Evolutionary conservation across 2,113 vertebrate species (phyloP).

Genomic region (Cephalopholis sonnerati): DNA sequence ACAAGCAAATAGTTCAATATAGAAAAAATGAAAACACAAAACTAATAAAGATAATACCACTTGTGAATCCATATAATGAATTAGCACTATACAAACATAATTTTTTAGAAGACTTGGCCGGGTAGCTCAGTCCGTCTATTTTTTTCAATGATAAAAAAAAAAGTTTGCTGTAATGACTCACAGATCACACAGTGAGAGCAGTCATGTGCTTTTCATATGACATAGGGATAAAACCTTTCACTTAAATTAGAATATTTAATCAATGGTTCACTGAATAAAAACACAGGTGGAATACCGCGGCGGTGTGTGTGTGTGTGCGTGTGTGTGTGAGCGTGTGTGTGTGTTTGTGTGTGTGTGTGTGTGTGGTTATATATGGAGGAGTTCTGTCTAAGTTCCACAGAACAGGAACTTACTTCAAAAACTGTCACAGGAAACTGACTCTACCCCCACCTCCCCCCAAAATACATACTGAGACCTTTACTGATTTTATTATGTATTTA

Average conservation of each 20-base stretch:
- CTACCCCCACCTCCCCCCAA: conserved; percentile 19
- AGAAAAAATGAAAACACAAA: not conserved
- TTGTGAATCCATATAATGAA: not conserved
- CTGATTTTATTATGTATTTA: not conserved
- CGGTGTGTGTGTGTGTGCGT: not conserved
- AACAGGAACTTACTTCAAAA: conserved; percentile 79
- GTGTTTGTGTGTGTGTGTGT: conserved; percentile 9
- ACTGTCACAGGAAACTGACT: conserved; percentile 71
- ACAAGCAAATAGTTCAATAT: not conserved
- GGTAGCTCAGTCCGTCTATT: not conserved
- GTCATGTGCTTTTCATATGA: conserved; percentile 63
- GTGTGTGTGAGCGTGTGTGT: not conserved
- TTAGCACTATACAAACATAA: not conserved
- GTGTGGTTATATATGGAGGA: conserved; percentile 59
- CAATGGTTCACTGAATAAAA: conserved; percentile 67
- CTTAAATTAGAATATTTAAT: conserved; percentile 57
- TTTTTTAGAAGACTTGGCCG: not conserved
- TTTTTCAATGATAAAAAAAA: conserved; percentile 3
- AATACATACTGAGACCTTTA: conserved; percentile 10
- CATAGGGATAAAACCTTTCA: conserved; percentile 47
- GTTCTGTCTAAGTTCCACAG: conserved; percentile 68
- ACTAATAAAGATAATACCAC: not conserved
- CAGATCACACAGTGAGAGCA: conserved; percentile 29
- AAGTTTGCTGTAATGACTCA: conserved; percentile 34
- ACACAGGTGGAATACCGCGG: conserved; percentile 53